These are phyloP conservation scores for Odontamblyopus lacepedii DNA, from an alignment of 2,797 vertebrate genomes.

Conservation along the genomic window DNA sequence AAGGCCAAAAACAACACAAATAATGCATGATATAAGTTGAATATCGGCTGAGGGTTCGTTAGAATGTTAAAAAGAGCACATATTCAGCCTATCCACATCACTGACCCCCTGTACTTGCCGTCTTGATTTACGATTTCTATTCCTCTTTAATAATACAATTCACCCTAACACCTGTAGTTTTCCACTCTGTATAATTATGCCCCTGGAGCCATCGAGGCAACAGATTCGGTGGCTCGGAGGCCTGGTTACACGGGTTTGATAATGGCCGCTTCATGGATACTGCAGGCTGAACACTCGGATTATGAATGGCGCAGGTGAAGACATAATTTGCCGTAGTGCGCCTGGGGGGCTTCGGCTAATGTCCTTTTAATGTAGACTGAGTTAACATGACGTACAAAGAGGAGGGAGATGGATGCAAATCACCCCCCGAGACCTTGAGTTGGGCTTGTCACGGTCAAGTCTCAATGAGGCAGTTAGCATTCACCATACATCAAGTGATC, in stretches of 20 bases:
- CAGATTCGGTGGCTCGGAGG: neutral
- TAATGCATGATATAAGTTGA: neutral
- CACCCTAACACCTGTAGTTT: neutral
- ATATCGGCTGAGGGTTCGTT: neutral
- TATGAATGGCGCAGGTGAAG: neutral
- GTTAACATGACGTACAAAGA: neutral
- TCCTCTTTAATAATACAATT: neutral
- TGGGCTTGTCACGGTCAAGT: neutral
- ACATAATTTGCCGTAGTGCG: neutral
- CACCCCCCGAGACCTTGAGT: neutral
- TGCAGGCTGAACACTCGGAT: neutral
- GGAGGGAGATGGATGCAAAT: neutral
- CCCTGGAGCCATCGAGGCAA: neutral
- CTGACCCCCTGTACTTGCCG: neutral
- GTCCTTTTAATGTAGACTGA: neutral
- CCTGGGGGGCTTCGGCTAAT: neutral
- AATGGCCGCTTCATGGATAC: neutral
- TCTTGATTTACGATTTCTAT: neutral
- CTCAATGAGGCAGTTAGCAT: slow-evolving; percentile 1
- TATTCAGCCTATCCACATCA: neutral
- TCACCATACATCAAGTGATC: no score
- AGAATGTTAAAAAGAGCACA: neutral
- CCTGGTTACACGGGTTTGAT: neutral
- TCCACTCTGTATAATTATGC: neutral
- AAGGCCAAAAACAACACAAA: no score